A percentile compares a stretch with the other conserved stretches of the same genome.
These are phyloP conservation scores for Gisinianus flammeolus DNA, from an alignment of 2,888 invertebrate species.

Conservation along the genomic window DNA sequence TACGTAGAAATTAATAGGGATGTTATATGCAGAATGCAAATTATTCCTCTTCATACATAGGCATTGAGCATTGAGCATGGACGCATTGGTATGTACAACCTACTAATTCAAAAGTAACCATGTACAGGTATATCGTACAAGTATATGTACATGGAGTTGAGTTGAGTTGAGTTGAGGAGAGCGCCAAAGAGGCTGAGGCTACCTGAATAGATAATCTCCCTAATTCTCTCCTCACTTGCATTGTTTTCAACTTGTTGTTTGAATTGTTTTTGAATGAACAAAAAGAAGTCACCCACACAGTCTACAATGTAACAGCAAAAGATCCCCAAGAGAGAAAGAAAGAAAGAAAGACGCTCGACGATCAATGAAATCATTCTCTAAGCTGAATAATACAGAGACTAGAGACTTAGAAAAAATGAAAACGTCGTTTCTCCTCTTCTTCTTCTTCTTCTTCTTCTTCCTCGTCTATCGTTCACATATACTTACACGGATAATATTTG, in stretches of 20 bases:
- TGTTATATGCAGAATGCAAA: background rate
- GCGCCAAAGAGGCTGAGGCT: background rate
- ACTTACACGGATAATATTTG: background rate
- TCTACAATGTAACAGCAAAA: background rate
- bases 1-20: conserved; percentile 3
- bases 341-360: conserved; percentile 26
- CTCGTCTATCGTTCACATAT: background rate
- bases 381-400: conserved; percentile 31
- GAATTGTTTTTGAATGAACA: conserved; percentile 25
- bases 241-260: conserved; percentile 33
- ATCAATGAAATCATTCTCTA: conserved; percentile 40
- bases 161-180: background rate
- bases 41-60: background rate
- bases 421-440: background rate
- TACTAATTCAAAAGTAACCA: background rate
- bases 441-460: background rate
- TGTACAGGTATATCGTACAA: background rate
- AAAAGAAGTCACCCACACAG: conserved; percentile 36
- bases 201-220: conserved; percentile 26
- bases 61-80: background rate
- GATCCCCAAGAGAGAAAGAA: background rate
- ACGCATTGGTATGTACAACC: background rate
- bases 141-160: background rate
- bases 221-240: conserved; percentile 34
- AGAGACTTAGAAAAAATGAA: too few species aligned